A percentile compares a stretch with the other conserved stretches of the same genome.
These are phyloP conservation scores for Polyergus mexicanus DNA, from an alignment of 1,140 invertebrate species.

Conservation along the genomic window DNA sequence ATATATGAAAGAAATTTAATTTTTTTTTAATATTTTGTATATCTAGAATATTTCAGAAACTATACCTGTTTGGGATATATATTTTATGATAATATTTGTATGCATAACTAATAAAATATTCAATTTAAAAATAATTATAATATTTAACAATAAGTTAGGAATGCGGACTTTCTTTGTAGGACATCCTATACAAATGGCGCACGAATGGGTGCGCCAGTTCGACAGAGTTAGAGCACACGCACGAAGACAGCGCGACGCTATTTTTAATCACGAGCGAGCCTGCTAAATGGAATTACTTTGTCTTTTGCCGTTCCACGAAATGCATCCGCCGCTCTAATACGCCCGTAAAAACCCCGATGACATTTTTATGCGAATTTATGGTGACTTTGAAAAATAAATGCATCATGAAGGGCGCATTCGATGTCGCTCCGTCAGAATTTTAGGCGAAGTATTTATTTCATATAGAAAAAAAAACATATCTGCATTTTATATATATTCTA, in stretches of 20 bases:
- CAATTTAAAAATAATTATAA: no score
- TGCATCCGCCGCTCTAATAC: constrained; percentile 40
- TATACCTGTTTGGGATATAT: background rate
- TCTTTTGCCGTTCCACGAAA: constrained; percentile 54
- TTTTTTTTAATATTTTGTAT: background rate
- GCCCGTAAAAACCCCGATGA: constrained; percentile 23
- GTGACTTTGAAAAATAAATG: background rate
- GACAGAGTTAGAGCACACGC: constrained; percentile 12
- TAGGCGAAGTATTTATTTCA: background rate
- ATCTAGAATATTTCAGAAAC: background rate
- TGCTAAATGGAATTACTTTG: constrained; percentile 63
- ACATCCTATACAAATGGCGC: constrained; percentile 45
- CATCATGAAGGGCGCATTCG: background rate
- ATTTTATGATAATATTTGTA: no score
- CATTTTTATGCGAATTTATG: constrained; percentile 39
- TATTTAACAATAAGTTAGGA: background rate
- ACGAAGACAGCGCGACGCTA: constrained; percentile 56
- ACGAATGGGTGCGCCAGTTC: constrained; percentile 55
- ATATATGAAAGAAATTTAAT: background rate
- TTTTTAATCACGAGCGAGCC: constrained; percentile 59
- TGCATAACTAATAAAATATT: no score
- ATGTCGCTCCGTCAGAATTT: background rate
- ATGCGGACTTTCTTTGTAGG: constrained; percentile 28
- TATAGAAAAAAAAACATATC: background rate
- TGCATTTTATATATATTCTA: background rate